Conservation (phyloP, 2,797 vertebrate species). For the Pipistrellus kuhlii region DNA sequence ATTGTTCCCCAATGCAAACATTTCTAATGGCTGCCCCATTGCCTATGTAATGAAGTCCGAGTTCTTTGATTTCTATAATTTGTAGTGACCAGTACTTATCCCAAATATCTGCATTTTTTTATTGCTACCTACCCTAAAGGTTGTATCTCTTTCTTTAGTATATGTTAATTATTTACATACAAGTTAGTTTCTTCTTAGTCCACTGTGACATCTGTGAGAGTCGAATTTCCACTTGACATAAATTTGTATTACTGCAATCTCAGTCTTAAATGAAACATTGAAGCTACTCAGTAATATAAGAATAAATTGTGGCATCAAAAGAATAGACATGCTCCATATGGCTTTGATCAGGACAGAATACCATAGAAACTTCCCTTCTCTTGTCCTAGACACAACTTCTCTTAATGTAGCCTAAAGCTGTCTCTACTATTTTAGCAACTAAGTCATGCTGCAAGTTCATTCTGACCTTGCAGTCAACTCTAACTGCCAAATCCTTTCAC, state of each 20-base stretch:
- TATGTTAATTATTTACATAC: neutral
- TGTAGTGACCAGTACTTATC: neutral
- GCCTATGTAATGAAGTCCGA: neutral
- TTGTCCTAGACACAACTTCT: conserved; percentile 47
- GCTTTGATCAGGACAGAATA: conserved; percentile 21
- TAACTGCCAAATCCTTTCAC: conserved; percentile 69
- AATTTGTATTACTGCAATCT: conserved; percentile 9
- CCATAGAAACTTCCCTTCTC: neutral
- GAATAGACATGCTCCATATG: neutral
- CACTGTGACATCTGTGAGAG: neutral
- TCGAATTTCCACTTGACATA: neutral
- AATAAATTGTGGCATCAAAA: conserved; percentile 22
- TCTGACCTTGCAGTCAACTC: conserved; percentile 69
- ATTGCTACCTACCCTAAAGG: neutral
- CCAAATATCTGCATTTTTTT: conserved; percentile 42
- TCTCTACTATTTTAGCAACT: conserved; percentile 48
- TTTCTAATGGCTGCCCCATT: neutral
- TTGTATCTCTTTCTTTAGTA: neutral
- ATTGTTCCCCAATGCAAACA: neutral
- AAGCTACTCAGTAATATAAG: conserved; percentile 6
- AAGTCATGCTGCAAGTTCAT: conserved; percentile 66
- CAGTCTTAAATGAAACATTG: neutral
- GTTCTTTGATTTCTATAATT: conserved; percentile 30
- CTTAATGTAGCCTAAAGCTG: conserved; percentile 41
- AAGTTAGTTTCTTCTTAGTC: neutral